Base-by-base conservation (phyloP, 2,797 vertebrate genomes). In the Lophius americanus region DNA sequence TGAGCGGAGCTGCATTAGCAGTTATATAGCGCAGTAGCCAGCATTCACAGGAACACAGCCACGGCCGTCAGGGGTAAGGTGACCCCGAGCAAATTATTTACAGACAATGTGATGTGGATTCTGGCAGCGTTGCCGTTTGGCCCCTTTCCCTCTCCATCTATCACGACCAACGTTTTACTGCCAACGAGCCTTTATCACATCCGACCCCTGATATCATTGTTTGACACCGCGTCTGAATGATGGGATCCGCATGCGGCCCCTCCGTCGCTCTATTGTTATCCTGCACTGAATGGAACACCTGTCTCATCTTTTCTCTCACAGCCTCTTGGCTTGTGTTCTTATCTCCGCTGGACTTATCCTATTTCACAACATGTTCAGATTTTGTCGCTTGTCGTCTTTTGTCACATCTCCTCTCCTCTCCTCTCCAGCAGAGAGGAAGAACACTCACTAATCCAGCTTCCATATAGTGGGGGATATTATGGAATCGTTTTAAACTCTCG, bases 81-180 rank as follows among this genome's bases (percentile, higher is more conserved):
- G 71, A 78, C 82, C 76, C 3, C 6, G 33, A 42, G 55, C 82
- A 75, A 74, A 75, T 67, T 83, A 78, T 82, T 82, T 83, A 63
- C 76, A 67, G 75, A 83, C 79, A 70, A 74, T 58, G 61, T 84
- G 70, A 23, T 78, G 75, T 73, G 70, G 67, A 60, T 73, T 68
- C 64, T 79, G 73, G 69, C 75, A 74, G 69, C 53, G 48, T 44
- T 68, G 33, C 51, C 51, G 57, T 46, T 64, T 69, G 79, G 61
- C 68, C 37, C 32, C 1, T 51, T 3, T 4, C 38, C 14, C 11
- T 7, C 44, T 64, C 64, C 41, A 51, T 74, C 55, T 51, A 35
- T 79, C 64, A 68, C 64, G 39, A 60, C 56, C 38, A 68, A 69
- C 62, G 70, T 51, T 67, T 60, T 41, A 23, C 77, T 54, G 51